Evolutionary conservation across 53 echinoderm and acorn worm species (phyloP), one percentile per base, ranked within the genome.

Genomic region (Glandiceps talaboti): DNA sequence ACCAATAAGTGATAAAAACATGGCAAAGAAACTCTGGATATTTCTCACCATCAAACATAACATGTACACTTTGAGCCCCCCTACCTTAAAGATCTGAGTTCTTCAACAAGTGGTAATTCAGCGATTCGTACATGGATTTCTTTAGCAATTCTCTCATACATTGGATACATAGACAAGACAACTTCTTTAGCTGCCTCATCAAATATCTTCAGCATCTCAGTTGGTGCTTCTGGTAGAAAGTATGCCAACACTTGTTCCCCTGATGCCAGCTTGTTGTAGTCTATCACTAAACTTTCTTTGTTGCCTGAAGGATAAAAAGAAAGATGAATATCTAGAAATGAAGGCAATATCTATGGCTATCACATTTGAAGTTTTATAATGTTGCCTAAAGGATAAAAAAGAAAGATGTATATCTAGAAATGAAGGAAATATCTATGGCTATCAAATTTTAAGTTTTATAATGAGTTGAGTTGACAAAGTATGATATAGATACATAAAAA

Each of bases 51-150:
- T n/a, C n/a, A n/a, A n/a, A n/a, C n/a, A n/a, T n/a, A n/a, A n/a
- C n/a, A n/a, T n/a, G n/a, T n/a, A n/a, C n/a, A n/a, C n/a, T n/a
- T n/a, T n/a, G n/a, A n/a, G n/a, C n/a, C n/a, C n/a, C n/a, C 92
- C 76, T 32, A 99, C 99, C 99, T 86, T 14, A 99, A 84, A 20
- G 99, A 94, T 29, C 99, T 82, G 25, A 99, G 90, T 79, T 99
- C 99, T 45, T 99, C 99, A 26, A 99, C 99, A 45, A 99, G 80
- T 1, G 99, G 99, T 29, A 99, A 83, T 83, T 99, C 99, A 28
- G 99, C 99, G 32, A 99, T 99, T 64, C 99, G 87, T 73, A 99
- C 99, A 77, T 99, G 99, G 32, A 99, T 97, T 84, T 94, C 99
- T 79, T 91, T 93, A 73, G 99, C 93, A 31, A 97, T 97, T 80